Evolutionary conservation across 2,888 invertebrate species (phyloP), one percentile per base, ranked within the genome.

Genomic region (Schrankia costaestrigalis): DNA sequence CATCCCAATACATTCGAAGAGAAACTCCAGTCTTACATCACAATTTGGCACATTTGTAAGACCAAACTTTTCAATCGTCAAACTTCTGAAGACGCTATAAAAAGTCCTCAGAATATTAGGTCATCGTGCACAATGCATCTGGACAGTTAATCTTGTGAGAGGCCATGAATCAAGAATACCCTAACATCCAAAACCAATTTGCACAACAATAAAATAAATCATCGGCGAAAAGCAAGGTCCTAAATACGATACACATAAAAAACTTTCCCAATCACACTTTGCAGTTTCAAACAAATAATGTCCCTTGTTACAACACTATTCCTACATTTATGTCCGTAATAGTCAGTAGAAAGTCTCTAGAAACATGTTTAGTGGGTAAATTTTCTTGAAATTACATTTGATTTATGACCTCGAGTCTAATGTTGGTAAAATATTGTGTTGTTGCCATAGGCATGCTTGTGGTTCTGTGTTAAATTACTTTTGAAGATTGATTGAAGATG

Each of bases 221-320:
- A 56, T 59, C 36, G 26, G 19, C 13, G 26, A 7, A 34, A 25
- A 27, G 35, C 31, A 25, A 19, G n/a, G 21, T 21, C 26, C 30
- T 19, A 28, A 55, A 46, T 37, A 51, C 24, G 19, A 13, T 41
- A 33, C 33, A 55, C 42, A 48, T 55, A 55, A 46, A 51, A 47
- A 66, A 66, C 46, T 66, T 66, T 66, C 44, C 60, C 64, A 66
- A 66, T 66, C 62, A 66, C 59, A 57, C 53, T 62, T 63, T 31
- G 32, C 35, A 18, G 41, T 56, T 46, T 33, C 31, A 18, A 33
- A 19, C 50, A 30, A 38, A 27, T 47, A 47, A 48, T 43, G 45
- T 30, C 32, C 29, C 47, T 43, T 43, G 37, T 41, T 53, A 46
- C 32, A 48, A n/a, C 33, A 46, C 51, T 47, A 45, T 40, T 35